Evolutionary conservation across 2,888 invertebrate genomes (phyloP).

Genomic region (Polydrusus cervinus): DNA sequence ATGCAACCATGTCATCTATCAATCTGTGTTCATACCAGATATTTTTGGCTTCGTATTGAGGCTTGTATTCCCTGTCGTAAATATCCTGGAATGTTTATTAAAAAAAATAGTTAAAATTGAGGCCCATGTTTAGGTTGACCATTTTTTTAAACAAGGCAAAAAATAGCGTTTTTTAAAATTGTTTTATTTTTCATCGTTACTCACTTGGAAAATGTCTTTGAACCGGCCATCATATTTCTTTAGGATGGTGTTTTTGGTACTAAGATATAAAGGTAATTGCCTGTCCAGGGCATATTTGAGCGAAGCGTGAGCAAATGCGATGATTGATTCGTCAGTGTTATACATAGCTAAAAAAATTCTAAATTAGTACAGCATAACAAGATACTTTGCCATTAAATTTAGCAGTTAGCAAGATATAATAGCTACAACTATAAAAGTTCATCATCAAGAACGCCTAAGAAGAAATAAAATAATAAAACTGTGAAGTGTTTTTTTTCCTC

Average conservation of each 20-base stretch:
- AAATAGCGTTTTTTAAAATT: no score
- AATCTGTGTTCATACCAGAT: conserved; percentile 99
- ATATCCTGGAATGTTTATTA: conserved; percentile 46
- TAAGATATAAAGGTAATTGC: conserved; percentile 92
- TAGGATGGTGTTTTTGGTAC: conserved; percentile 97
- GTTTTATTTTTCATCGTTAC: background rate
- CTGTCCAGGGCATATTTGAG: conserved; percentile 91
- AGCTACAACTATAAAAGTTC: no score
- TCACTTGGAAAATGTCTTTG: conserved; percentile 92
- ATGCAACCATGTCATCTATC: conserved; percentile 99
- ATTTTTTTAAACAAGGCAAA: no score
- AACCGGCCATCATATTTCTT: conserved; percentile 97
- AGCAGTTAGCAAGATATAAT: no score
- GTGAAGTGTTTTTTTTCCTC: no score
- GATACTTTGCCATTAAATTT: no score
- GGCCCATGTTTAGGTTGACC: no score
- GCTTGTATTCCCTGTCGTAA: conserved; percentile 81
- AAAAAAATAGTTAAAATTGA: no score
- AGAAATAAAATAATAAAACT: no score
- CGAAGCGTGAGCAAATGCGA: conserved; percentile 95
- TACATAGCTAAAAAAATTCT: conserved; percentile 81
- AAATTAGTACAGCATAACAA: no score
- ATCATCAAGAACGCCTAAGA: no score
- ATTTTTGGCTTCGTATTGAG: conserved; percentile 85
- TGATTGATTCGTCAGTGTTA: conserved; percentile 96